Base-by-base conservation (phyloP, 2,888 invertebrate genomes). In the Tenthredo scrophulariae region DNA sequence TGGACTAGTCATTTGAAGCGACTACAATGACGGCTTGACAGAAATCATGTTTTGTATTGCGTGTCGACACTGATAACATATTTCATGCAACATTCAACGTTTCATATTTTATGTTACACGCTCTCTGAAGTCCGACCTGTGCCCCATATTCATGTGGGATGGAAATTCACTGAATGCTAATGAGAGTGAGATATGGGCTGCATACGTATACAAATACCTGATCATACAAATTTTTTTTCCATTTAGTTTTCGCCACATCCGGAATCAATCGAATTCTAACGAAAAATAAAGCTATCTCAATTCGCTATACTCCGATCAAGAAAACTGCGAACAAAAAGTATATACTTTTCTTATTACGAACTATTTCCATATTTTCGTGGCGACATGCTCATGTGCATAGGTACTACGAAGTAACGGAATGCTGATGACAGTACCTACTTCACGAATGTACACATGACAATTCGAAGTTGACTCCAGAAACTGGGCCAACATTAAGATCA, bases 21-120 rank as follows among this genome's bases (percentile, higher is more conserved):
- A 65, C 62, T 70, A 70, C 83, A 70, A 70, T 70, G 83, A 83
- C 46, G 67, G 10, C 62, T 29, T 13, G 46, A 33, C 46, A 50
- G 29, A 46, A 46, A 67, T 83, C 43, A 67, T 83, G 67, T 43
- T 83, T 70, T 50, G 83, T 70, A 83, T 83, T 46, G 83, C 83
- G 83, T 83, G 83, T 83, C 83, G 83, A 83, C 26, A 50, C 83
- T 70, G 83, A 83, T 83, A 83, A 83, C 70, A 29, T 67, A 67
- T 83, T 83, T 83, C 83, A 67, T 83, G 83, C 67, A 70, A 50
- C 83, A 62, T 83, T 67, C 70, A 33, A 65, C 70, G 40, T 83
- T 83, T 83, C 70, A 83, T 46, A 62, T 80, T 80, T 80, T 80
- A 79, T 80, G 46, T 80, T 80, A 83, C 83, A 46, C 83, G 83